Conservation (phyloP, 2,888 invertebrate genomes). For the Chironomus tentans region DNA sequence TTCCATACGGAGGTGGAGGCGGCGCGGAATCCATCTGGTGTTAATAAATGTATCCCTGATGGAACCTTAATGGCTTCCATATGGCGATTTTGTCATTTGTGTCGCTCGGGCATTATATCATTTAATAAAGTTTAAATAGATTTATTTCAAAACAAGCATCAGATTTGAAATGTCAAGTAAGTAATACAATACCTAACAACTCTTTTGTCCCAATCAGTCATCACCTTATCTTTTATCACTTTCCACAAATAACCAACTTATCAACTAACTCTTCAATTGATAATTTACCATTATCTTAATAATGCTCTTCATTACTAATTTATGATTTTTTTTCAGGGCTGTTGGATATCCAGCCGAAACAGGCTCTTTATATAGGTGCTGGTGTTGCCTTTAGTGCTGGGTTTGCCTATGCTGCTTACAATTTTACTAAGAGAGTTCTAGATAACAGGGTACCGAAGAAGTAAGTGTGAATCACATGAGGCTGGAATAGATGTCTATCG, state of each 20-base stretch:
- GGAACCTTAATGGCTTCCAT: no score
- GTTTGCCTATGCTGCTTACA: neutral
- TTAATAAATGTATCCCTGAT: no score
- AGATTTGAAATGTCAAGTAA: neutral
- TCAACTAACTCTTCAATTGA: neutral
- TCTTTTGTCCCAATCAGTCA: neutral
- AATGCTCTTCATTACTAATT: neutral
- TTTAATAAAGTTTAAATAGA: no score
- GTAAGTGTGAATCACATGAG: neutral
- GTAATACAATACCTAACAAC: neutral
- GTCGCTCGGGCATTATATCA: no score
- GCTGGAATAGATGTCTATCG: neutral
- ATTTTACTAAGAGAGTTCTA: neutral
- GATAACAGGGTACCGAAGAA: conserved; percentile 15
- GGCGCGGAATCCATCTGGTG: no score
- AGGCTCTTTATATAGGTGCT: neutral
- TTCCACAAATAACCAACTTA: neutral
- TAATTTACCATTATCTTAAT: neutral
- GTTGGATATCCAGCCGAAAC: neutral
- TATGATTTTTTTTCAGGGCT: neutral
- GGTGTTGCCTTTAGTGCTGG: neutral
- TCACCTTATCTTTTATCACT: neutral
- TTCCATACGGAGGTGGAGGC: no score
- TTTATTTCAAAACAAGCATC: neutral
- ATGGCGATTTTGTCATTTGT: no score